Conservation (phyloP, 2,888 invertebrate species). For the Tipula lateralis region DNA sequence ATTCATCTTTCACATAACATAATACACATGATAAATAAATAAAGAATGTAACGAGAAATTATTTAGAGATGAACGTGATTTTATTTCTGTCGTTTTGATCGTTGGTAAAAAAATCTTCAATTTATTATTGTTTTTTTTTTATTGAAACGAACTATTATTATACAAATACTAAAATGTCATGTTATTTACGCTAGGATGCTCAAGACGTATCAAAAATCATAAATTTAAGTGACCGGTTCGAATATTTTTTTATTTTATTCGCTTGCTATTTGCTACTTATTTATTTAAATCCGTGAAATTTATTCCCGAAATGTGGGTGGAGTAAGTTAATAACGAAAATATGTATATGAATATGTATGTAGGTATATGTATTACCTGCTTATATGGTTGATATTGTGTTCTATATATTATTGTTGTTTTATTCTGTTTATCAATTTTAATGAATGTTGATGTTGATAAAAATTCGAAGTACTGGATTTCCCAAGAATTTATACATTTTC, state of each 20-base stretch:
- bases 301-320: not conserved
- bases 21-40: not conserved
- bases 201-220: not conserved
- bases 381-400: not conserved
- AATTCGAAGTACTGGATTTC: not conserved
- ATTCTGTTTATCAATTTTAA: slow-evolving; percentile 5
- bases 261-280: not conserved
- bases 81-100: not conserved
- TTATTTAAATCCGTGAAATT: not conserved
- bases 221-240: not conserved
- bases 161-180: no score
- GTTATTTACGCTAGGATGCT: not conserved
- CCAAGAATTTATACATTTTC: not conserved
- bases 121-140: not conserved
- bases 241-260: not conserved
- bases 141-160: not conserved
- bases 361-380: no score
- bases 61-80: not conserved
- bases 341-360: not conserved
- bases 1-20: not conserved
- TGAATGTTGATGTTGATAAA: not conserved
- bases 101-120: not conserved
- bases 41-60: not conserved
- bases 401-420: not conserved
- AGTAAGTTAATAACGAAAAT: not conserved